Percentiles rank a stretch among this genome's conserved stretches.
phyloP scores from a whole-genome alignment of 2,888 invertebrate species.

The Allygus modestus region DNA sequence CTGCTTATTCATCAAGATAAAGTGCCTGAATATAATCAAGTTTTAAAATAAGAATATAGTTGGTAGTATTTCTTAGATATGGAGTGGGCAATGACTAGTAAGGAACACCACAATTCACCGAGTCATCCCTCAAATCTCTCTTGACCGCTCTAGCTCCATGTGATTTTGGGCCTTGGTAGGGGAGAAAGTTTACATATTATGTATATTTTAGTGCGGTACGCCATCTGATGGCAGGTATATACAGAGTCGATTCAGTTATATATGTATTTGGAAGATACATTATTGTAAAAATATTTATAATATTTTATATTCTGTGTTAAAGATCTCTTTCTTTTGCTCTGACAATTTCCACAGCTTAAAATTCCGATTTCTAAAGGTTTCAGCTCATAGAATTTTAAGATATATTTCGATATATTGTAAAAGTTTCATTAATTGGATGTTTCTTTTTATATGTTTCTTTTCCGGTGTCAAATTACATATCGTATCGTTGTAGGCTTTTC shows the following conservation, averaged over 20 bases:
- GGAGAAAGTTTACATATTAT: conserved; percentile 63
- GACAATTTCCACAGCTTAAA: conserved; percentile 58
- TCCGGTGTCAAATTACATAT: conserved; percentile 60
- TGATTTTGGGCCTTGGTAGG: conserved; percentile 65
- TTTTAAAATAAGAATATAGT: conserved; percentile 12
- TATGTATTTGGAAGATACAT: conserved; percentile 54
- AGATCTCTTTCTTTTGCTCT: conserved; percentile 59
- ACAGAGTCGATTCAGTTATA: conserved; percentile 53
- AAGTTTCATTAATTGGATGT: conserved; percentile 45
- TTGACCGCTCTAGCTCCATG: conserved; percentile 45
- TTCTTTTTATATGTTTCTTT: conserved; percentile 49
- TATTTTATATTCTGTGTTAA: conserved; percentile 57
- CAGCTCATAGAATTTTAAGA: conserved; percentile 51
- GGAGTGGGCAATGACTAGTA: not conserved
- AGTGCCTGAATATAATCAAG: conserved; percentile 25
- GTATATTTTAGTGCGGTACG: conserved; percentile 59
- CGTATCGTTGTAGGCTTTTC: conserved; percentile 58
- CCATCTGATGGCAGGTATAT: conserved; percentile 54
- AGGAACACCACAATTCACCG: not conserved
- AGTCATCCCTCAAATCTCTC: not conserved
- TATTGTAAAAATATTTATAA: conserved; percentile 52
- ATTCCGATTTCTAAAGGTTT: conserved; percentile 24
- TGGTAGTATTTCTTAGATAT: not conserved
- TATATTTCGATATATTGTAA: conserved; percentile 40
- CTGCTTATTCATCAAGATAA: not conserved